Evolutionary conservation across 2,888 invertebrate species (phyloP).

Genomic region (Euplagia quadripunctaria): DNA sequence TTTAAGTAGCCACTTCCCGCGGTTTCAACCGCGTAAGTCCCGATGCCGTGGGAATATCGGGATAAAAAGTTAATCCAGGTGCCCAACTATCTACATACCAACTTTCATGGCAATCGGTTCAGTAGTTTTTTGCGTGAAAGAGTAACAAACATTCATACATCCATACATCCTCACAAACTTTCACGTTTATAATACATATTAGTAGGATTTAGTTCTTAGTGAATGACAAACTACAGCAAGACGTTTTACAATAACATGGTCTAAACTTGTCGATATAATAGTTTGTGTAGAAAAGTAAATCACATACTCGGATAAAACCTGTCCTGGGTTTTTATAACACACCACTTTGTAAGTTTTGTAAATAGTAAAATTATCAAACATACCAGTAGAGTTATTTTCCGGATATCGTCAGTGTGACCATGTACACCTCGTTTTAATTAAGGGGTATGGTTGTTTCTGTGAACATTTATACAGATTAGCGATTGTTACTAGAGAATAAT

Average conservation of each 20-base stretch:
- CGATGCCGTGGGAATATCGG: no score
- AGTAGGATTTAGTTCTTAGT: slow-evolving; percentile 13
- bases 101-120: no score
- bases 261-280: not conserved
- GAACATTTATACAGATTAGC: not conserved
- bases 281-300: not conserved
- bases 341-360: not conserved
- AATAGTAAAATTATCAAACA: not conserved
- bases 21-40: no score
- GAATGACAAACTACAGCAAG: slow-evolving; percentile 29
- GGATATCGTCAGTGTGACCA: not conserved
- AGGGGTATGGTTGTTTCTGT: not conserved
- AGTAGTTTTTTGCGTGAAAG: no score
- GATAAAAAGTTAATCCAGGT: no score
- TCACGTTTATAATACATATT: no score
- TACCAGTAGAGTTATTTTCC: not conserved
- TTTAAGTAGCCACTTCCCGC: no score
- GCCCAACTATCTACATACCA: no score
- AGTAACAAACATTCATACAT: no score
- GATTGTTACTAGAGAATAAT: not conserved
- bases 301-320: not conserved
- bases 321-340: not conserved
- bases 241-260: not conserved
- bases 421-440: not conserved
- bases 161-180: no score